Percentiles rank a stretch among this genome's conserved stretches.
These are phyloP conservation scores for Ictalurus punctatus DNA, from an alignment of 2,113 vertebrate genomes.

Conservation along the genomic window DNA sequence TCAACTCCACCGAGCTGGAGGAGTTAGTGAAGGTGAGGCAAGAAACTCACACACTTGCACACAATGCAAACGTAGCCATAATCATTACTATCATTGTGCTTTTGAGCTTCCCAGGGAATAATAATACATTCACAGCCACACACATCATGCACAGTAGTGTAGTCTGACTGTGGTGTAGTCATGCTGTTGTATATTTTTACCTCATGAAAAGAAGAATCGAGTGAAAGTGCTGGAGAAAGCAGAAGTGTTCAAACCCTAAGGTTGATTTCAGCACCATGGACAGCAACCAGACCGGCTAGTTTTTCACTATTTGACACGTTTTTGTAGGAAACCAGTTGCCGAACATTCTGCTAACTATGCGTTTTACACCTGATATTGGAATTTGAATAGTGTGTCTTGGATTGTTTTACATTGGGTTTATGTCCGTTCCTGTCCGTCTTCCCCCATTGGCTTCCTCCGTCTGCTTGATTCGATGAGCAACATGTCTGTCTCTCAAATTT, in stretches of 20 bases:
- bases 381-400: neutral
- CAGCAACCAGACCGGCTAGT: neutral
- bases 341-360: neutral
- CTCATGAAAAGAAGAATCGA: neutral
- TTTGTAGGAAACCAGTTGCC: neutral
- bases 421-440: neutral
- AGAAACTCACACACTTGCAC: neutral
- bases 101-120: neutral
- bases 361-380: neutral
- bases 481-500: neutral
- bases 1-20: conserved; percentile 91
- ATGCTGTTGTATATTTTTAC: neutral
- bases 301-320: neutral
- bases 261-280: conserved; percentile 12
- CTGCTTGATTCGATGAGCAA: neutral
- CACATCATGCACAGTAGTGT: neutral
- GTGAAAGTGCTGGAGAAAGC: neutral
- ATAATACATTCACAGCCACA: neutral
- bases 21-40: conserved; percentile 88
- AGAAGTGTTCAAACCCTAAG: neutral
- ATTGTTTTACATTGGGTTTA: neutral
- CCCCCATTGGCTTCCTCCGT: neutral
- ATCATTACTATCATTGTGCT: neutral
- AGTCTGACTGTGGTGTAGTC: neutral
- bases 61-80: neutral